phyloP scores from a whole-genome alignment of 2,888 invertebrate genomes.

The Tolmerus cingulatus region DNA sequence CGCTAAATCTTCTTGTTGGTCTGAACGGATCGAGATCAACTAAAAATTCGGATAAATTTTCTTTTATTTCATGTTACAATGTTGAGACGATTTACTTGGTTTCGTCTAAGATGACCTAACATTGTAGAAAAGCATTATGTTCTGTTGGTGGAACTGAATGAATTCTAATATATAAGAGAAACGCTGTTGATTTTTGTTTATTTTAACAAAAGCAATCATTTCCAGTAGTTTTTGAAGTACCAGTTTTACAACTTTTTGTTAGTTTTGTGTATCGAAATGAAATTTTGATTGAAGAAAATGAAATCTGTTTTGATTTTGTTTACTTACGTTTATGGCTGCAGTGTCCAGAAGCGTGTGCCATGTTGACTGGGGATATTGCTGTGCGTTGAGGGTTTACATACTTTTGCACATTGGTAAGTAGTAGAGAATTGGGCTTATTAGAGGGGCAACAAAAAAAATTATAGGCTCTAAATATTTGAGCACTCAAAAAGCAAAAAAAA shows the following conservation, averaged over 20 bases:
- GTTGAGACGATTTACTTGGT: not conserved
- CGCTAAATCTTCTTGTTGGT: slow-evolving; percentile 74
- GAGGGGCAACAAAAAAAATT: not conserved
- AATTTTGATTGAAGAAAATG: not conserved
- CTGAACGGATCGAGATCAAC: slow-evolving; percentile 73
- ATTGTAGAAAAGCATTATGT: slow-evolving; percentile 32
- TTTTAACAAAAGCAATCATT: not conserved
- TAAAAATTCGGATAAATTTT: slow-evolving; percentile 55
- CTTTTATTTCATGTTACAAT: not conserved
- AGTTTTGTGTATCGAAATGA: not conserved
- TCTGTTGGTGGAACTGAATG: not conserved
- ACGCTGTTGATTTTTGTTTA: not conserved
- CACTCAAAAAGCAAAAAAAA: slow-evolving; percentile 36
- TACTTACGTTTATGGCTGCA: slow-evolving; percentile 16
- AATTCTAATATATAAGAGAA: not conserved
- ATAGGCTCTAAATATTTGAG: slow-evolving; percentile 1
- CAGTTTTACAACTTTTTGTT: not conserved
- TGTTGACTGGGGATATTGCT: not conserved
- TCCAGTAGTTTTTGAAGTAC: slow-evolving; percentile 35
- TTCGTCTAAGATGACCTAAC: not conserved
- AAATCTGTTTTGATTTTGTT: not conserved
- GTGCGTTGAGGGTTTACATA: slow-evolving; percentile 2
- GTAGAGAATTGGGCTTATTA: slow-evolving; percentile 9
- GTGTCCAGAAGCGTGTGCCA: not conserved
- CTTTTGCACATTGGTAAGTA: not conserved